phyloP scores from a whole-genome alignment of 2,888 invertebrate genomes.

The Lycocerus yunnanus region DNA sequence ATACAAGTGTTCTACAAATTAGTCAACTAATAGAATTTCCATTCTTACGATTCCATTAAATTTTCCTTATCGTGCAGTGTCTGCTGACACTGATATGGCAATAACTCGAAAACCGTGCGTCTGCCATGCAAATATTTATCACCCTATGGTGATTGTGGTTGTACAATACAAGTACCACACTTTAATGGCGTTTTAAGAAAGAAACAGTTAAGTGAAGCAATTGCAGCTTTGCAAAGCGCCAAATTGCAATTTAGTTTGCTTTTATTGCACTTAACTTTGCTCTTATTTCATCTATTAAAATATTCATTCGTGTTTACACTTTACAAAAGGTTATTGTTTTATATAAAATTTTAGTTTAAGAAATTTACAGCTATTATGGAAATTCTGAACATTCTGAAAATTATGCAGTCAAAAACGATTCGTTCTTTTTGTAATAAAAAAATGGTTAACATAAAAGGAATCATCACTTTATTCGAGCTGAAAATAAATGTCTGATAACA shows the following conservation, averaged over 20 bases:
- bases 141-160: neutral
- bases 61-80: neutral
- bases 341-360: neutral
- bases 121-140: neutral
- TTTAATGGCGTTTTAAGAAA: neutral
- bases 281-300: neutral
- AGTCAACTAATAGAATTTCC: neutral
- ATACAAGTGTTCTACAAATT: neutral
- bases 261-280: neutral
- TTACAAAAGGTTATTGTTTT: neutral
- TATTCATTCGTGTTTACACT: neutral
- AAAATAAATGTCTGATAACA: constrained; percentile 2
- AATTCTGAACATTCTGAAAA: neutral
- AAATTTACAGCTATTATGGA: neutral
- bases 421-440: neutral
- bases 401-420: neutral
- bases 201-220: neutral
- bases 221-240: neutral
- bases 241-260: neutral
- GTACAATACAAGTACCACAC: neutral
- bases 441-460: neutral
- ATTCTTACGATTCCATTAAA: neutral
- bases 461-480: constrained; percentile 1
- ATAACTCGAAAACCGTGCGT: neutral
- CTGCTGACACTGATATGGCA: neutral